These are phyloP conservation scores for Fabriciana adippe DNA, from an alignment of 2,888 invertebrate genomes.

Conservation along the genomic window DNA sequence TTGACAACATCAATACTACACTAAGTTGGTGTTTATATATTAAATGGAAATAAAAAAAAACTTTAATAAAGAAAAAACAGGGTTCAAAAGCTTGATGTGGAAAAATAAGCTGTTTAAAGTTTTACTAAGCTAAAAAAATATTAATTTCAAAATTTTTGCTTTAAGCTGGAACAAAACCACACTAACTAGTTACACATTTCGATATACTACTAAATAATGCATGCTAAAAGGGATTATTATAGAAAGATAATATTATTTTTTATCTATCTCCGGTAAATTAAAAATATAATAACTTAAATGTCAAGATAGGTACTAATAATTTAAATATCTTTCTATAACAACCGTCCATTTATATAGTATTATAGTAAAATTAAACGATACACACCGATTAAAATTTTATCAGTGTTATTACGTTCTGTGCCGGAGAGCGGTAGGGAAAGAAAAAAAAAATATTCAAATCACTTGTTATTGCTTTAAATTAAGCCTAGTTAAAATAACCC, in stretches of 20 bases:
- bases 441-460: conserved; percentile 10
- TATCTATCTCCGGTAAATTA: background rate
- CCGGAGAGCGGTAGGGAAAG: conserved; percentile 1
- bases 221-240: conserved; percentile 15
- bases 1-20: no score
- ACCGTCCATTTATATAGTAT: background rate
- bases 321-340: conserved; percentile 1
- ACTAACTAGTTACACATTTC: no score
- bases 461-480: background rate
- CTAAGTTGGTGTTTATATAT: no score
- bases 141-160: no score
- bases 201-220: background rate
- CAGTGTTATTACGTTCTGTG: conserved; percentile 3
- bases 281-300: no score
- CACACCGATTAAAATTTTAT: conserved; percentile 22
- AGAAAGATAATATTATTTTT: conserved; percentile 5
- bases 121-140: no score
- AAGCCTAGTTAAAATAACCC: background rate
- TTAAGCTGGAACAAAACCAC: no score
- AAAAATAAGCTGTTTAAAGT: no score
- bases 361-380: conserved; percentile 16
- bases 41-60: no score
- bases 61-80: no score
- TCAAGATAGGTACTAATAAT: background rate
- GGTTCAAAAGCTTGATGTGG: no score